Conservation (phyloP, 2,113 vertebrate genomes). For the Seriola quinqueradiata region DNA sequence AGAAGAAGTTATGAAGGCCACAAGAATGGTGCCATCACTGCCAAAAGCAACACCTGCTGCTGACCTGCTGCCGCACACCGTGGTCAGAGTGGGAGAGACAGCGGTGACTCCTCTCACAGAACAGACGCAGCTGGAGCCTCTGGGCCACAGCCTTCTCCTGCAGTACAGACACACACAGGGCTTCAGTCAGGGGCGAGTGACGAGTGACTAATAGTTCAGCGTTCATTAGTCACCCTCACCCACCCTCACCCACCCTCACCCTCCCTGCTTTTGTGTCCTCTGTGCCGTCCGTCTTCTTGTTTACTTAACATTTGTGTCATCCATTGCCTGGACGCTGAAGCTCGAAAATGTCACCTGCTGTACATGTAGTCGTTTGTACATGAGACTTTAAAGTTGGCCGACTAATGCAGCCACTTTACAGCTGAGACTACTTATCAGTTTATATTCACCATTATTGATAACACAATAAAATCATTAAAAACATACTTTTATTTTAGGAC, state of each 20-base stretch:
- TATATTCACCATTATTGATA: background rate
- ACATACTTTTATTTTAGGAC: background rate
- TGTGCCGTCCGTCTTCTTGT: background rate
- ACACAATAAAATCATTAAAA: too few relatives aligned
- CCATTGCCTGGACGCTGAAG: background rate
- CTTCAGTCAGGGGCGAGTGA: background rate
- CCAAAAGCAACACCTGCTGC: background rate
- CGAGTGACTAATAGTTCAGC: background rate
- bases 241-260: too few relatives aligned
- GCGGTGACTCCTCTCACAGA: constrained; percentile 84
- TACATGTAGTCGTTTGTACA: background rate
- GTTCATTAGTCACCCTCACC: background rate
- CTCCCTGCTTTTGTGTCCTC: too few relatives aligned
- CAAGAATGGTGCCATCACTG: background rate
- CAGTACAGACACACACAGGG: constrained; percentile 49
- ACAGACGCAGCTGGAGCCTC: constrained; percentile 83
- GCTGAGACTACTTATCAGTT: background rate
- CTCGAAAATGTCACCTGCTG: background rate
- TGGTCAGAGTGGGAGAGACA: constrained; percentile 84
- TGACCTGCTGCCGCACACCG: constrained; percentile 86
- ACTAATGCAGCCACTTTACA: background rate
- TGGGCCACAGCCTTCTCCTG: constrained; percentile 85
- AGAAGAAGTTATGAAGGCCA: background rate
- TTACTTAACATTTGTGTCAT: background rate
- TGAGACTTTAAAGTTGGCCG: background rate